phyloP scores from a whole-genome alignment of 2,113 vertebrate species.

The Mesoclemmys tuberculata region DNA sequence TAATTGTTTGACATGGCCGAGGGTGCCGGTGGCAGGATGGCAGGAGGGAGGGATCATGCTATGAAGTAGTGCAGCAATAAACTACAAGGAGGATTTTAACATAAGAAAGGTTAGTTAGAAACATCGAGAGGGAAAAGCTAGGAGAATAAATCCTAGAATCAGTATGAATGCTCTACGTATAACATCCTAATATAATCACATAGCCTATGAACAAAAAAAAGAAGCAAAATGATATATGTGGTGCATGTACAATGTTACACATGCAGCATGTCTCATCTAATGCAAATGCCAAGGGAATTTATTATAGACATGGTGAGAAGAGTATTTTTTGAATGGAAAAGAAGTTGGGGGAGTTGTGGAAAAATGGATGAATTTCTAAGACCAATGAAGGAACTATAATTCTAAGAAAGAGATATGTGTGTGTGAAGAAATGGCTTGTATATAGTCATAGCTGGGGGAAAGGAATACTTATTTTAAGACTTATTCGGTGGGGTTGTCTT shows the following conservation, averaged over 20 bases:
- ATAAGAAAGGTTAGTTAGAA: neutral
- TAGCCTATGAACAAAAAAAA: neutral
- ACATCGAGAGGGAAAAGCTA: neutral
- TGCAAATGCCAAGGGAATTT: constrained; percentile 11
- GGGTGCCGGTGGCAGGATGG: neutral
- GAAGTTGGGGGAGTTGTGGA: neutral
- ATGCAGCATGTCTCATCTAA: constrained; percentile 1
- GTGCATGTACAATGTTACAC: neutral
- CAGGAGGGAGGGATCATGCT: neutral
- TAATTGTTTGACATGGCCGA: neutral
- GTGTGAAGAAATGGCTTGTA: neutral
- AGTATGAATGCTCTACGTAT: neutral
- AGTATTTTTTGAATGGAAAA: neutral
- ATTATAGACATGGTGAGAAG: neutral
- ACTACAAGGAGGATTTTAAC: neutral
- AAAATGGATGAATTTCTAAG: neutral
- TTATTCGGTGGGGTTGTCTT: neutral
- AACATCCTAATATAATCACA: neutral
- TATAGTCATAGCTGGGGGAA: neutral
- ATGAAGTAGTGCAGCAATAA: neutral
- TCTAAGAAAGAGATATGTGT: neutral
- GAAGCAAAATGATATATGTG: neutral
- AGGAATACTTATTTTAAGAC: neutral
- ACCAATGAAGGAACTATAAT: neutral
- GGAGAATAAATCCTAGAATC: neutral